Percentiles rank a stretch among this genome's conserved stretches.
phyloP scores from a whole-genome alignment of 2,888 invertebrate genomes.

The Watsonalla cultraria region DNA sequence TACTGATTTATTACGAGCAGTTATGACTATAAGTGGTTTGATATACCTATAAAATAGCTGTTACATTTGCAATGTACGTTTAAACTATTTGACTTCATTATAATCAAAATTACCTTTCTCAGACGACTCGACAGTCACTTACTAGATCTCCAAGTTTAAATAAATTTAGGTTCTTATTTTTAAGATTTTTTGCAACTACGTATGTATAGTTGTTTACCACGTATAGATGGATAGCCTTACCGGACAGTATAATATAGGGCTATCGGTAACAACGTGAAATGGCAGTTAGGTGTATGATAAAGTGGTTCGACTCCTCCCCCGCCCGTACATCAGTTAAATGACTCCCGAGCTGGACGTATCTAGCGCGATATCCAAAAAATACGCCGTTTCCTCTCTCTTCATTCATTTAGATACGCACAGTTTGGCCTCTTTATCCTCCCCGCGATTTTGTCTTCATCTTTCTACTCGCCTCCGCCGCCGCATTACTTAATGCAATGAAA shows the following conservation, averaged over 20 bases:
- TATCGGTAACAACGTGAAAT: not conserved
- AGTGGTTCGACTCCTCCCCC: conserved; percentile 5
- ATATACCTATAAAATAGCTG: no score
- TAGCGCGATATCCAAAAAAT: conserved; percentile 45
- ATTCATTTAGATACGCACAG: conserved; percentile 50
- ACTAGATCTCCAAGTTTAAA: no score
- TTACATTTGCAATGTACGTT: no score
- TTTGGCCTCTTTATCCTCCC: conserved; percentile 43
- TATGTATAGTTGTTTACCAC: no score
- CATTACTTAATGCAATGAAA: conserved; percentile 55
- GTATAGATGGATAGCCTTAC: not conserved
- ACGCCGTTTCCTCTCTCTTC: conserved; percentile 39
- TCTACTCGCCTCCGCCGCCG: conserved; percentile 33
- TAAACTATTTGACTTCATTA: no score
- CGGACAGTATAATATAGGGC: not conserved
- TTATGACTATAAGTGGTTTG: no score
- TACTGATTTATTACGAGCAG: no score
- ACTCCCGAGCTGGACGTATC: conserved; percentile 42
- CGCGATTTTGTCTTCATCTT: conserved; percentile 49
- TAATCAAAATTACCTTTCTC: no score
- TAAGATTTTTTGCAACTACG: no score
- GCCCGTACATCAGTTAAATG: conserved; percentile 47
- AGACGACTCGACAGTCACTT: no score
- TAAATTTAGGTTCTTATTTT: no score
- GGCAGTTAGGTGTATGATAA: not conserved